Evolutionary conservation across 1,140 invertebrate species (phyloP).

Genomic region (Sipha flava): DNA sequence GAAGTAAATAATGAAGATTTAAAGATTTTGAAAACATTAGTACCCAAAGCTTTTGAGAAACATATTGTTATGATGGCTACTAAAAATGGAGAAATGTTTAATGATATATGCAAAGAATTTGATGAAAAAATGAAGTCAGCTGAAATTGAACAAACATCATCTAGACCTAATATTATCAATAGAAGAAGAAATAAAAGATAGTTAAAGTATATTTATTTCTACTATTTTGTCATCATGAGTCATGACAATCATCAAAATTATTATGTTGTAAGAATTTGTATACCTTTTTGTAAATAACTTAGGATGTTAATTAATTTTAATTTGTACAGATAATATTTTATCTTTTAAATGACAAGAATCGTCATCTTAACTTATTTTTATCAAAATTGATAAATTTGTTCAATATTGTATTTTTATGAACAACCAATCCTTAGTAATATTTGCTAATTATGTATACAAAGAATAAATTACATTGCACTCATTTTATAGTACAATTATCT

Average conservation of each 20-base stretch:
- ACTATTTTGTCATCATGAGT: neutral
- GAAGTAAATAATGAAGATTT: constrained; percentile 3
- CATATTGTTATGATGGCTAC: constrained; percentile 26
- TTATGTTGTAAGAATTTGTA: neutral
- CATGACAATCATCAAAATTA: constrained; percentile 6
- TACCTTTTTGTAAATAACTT: neutral
- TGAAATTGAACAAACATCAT: constrained; percentile 13
- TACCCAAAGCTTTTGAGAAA: constrained; percentile 22
- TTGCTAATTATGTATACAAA: too few relatives aligned
- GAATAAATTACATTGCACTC: too few relatives aligned
- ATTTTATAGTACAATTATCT: too few relatives aligned
- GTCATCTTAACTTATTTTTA: neutral
- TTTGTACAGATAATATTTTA: neutral
- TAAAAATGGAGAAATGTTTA: constrained; percentile 27
- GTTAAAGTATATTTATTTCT: neutral
- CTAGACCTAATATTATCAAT: constrained; percentile 17
- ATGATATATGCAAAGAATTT: constrained; percentile 26
- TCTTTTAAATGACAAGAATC: neutral
- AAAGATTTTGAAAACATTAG: constrained; percentile 13
- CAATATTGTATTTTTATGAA: neutral
- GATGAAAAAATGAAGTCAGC: constrained; percentile 6
- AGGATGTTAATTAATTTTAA: constrained; percentile 21
- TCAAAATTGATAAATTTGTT: neutral
- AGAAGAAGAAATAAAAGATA: constrained; percentile 9
- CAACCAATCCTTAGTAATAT: too few relatives aligned